Evolutionary conservation across 2,797 vertebrate species (phyloP), one percentile per base, ranked within the genome.

Genomic region (Spinibarbus caldwelli): DNA sequence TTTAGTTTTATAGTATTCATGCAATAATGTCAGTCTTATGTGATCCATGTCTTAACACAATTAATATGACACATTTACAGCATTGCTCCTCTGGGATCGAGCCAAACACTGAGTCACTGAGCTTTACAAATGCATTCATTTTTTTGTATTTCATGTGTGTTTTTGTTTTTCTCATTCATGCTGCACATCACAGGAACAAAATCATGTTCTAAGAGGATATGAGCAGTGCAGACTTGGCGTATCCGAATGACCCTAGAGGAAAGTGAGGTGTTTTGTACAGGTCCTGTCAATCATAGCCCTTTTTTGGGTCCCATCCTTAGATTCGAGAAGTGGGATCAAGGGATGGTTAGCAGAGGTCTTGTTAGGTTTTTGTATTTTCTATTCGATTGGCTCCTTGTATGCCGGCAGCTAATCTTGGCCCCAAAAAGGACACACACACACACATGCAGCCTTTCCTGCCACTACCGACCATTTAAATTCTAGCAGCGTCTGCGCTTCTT

Each of bases 391-490:
- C 64, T 77, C 19, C 34, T 87, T 85, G 82, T 77, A 59, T 57
- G 77, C 76, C 62, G 34, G 45, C 82, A 45, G 77, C 62, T 84
- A 80, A 87, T 87, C 86, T 84, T 49, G 64, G 41, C 80, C 43
- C 57, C 8, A 54, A 85, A 71, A 45, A 47, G 31, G 19, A 52
- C 7, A 70, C 26, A 9, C 47, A 76, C 54, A 66, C 78, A 80
- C 85, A 80, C 43, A 47, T 2, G 34, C 75, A 49, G 29, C 31
- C 17, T 43, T 52, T 49, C 70, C 70, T 84, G 21, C 70, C 66
- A 19, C 76, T 78, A 66, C 73, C 43, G 57, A 66, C 83, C 88
- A 93, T 95, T 94, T 93, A 90, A 92, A 93, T 93, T 93, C 92
- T 29, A 21, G 6, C 70, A 0, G 85, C 82, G n/a, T 93, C 86